Conservation (phyloP, 2,797 vertebrate genomes). For the Epinephelus awoara region DNA sequence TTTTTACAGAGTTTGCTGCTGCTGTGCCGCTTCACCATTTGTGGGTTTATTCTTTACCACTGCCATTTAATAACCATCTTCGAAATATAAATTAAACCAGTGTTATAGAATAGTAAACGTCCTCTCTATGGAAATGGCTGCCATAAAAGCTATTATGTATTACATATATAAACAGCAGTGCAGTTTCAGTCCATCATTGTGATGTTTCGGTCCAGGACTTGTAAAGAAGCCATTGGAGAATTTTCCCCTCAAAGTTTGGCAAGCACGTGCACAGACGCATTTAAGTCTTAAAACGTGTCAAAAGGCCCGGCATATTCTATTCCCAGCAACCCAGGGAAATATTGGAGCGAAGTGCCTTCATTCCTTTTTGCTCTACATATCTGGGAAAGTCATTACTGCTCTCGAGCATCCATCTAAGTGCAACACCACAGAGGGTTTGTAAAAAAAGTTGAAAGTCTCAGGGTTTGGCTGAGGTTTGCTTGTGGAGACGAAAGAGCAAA, state of each 20-base stretch:
- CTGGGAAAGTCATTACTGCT: slow-evolving; percentile 74
- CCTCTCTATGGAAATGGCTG: slow-evolving; percentile 33
- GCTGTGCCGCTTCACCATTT: slow-evolving; percentile 15
- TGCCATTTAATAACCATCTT: slow-evolving; percentile 35
- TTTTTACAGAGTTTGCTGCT: slow-evolving; percentile 14
- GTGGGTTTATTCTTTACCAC: slow-evolving; percentile 31
- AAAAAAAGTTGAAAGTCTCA: slow-evolving; percentile 50
- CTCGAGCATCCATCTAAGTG: slow-evolving; percentile 42
- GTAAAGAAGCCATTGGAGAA: slow-evolving; percentile 59
- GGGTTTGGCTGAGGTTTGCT: slow-evolving; percentile 40
- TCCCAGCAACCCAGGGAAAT: slow-evolving; percentile 57
- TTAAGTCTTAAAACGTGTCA: slow-evolving; percentile 63
- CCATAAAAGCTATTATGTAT: slow-evolving; percentile 49
- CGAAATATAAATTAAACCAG: slow-evolving; percentile 45
- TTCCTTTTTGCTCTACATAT: slow-evolving; percentile 68
- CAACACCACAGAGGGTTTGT: slow-evolving; percentile 56
- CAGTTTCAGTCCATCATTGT: slow-evolving; percentile 31
- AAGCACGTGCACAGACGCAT: slow-evolving; percentile 34
- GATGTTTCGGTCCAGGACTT: slow-evolving; percentile 49
- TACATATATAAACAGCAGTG: slow-evolving; percentile 48
- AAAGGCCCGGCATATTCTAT: slow-evolving; percentile 54
- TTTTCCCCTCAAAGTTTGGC: slow-evolving; percentile 59
- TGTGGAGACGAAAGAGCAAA: slow-evolving; percentile 41
- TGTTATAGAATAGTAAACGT: slow-evolving; percentile 45
- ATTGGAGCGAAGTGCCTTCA: slow-evolving; percentile 55